Evolutionary conservation across 2,888 invertebrate species (phyloP).

Genomic region (Nebria salina): DNA sequence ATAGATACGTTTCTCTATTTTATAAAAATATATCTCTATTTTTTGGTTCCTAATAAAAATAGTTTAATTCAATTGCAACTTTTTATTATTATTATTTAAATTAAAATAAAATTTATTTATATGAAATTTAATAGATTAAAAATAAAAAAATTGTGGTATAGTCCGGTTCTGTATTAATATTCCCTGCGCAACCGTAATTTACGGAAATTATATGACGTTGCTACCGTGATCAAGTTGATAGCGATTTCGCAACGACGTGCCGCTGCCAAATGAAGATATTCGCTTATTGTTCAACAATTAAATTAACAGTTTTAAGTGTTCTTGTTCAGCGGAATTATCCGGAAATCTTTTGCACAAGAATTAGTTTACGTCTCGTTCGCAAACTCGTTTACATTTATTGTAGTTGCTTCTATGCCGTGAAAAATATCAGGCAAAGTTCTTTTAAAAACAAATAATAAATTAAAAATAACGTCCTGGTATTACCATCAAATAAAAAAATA

Average conservation of each 20-base stretch:
- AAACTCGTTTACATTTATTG: neutral
- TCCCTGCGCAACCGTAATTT: slow-evolving; percentile 22
- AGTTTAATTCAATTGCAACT: too few species aligned
- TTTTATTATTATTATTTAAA: too few species aligned
- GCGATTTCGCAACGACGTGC: slow-evolving; percentile 16
- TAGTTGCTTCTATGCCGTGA: neutral
- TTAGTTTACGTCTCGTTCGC: neutral
- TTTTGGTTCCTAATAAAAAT: too few species aligned
- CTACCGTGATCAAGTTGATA: slow-evolving; percentile 25
- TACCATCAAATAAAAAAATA: too few species aligned
- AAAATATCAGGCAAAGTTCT: neutral
- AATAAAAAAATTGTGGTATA: neutral
- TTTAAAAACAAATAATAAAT: neutral
- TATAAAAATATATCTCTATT: too few species aligned
- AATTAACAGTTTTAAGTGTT: slow-evolving; percentile 8
- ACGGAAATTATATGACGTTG: slow-evolving; percentile 21
- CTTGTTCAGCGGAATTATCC: neutral
- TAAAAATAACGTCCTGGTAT: too few species aligned
- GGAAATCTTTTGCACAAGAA: neutral
- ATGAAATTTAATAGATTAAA: too few species aligned
- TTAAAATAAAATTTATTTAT: too few species aligned
- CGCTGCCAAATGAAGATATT: slow-evolving; percentile 12
- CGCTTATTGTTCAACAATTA: slow-evolving; percentile 17
- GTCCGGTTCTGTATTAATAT: neutral
- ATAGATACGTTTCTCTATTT: too few species aligned